These are phyloP conservation scores for Hoplodrina ambigua DNA, from an alignment of 2,888 invertebrate genomes.

Conservation along the genomic window DNA sequence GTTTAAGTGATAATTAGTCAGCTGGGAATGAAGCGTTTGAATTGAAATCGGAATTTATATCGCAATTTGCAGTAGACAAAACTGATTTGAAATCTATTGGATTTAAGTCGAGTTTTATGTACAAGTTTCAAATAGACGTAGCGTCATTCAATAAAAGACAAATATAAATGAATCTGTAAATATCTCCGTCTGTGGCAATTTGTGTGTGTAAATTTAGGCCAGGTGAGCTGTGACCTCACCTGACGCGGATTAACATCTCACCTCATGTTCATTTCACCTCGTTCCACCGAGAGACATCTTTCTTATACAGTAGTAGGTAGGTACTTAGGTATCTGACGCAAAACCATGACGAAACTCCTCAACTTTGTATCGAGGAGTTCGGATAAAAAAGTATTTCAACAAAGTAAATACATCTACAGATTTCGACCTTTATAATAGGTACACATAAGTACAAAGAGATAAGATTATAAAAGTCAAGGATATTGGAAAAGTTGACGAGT, in stretches of 20 bases:
- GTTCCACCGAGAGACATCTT: not conserved
- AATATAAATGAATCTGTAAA: not conserved
- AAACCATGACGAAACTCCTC: too few relatives aligned
- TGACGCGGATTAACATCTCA: too few relatives aligned
- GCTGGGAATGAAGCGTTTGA: constrained; percentile 10
- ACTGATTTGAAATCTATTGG: not conserved
- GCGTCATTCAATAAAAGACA: too few relatives aligned
- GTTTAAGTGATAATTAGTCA: constrained; percentile 28
- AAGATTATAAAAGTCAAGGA: not conserved
- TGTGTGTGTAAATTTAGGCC: not conserved
- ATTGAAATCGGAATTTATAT: not conserved
- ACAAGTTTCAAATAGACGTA: not conserved
- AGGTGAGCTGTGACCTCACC: too few relatives aligned
- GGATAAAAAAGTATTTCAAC: too few relatives aligned
- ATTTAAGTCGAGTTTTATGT: not conserved
- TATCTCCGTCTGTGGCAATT: not conserved
- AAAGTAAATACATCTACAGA: too few relatives aligned
- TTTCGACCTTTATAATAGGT: not conserved
- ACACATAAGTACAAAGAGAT: not conserved
- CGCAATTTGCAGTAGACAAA: too few relatives aligned
- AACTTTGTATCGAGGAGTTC: too few relatives aligned
- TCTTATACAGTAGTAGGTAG: too few relatives aligned
- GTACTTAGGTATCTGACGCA: too few relatives aligned
- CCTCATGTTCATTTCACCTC: not conserved
- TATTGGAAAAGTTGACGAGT: not conserved